phyloP scores from a whole-genome alignment of 2,888 invertebrate genomes.

The Spodoptera littoralis region DNA sequence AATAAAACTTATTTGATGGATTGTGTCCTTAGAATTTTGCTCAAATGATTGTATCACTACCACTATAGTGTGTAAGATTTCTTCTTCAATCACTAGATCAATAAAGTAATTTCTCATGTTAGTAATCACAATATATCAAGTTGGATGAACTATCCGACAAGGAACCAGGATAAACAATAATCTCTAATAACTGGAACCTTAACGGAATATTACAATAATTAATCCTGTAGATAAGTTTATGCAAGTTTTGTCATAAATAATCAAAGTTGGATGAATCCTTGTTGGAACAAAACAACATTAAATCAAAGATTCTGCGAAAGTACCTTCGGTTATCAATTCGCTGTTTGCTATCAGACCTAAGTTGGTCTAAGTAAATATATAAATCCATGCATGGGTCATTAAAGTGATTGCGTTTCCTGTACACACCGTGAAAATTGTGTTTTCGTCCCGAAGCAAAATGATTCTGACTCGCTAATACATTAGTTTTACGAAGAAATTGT shows the following conservation, averaged over 20 bases:
- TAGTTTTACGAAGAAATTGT: no score
- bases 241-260: slow-evolving; percentile 71
- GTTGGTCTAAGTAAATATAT: slow-evolving; percentile 36
- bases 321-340: slow-evolving; percentile 43
- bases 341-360: slow-evolving; percentile 32
- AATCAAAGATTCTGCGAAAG: slow-evolving; percentile 62
- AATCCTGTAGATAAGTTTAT: slow-evolving; percentile 50
- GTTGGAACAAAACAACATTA: slow-evolving; percentile 71
- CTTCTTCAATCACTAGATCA: no score
- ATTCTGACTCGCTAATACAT: no score
- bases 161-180: slow-evolving; percentile 27
- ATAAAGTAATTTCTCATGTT: not conserved
- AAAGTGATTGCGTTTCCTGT: slow-evolving; percentile 3
- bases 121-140: slow-evolving; percentile 19
- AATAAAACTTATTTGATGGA: no score
- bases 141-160: slow-evolving; percentile 1
- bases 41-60: no score
- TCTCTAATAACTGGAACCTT: slow-evolving; percentile 13
- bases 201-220: slow-evolving; percentile 49
- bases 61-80: no score
- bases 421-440: no score
- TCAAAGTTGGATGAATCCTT: slow-evolving; percentile 69
- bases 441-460: no score
- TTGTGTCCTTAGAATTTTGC: no score
- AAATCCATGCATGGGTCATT: slow-evolving; percentile 15